Conservation (phyloP, 2,797 vertebrate genomes). For the Momotus momota region DNA sequence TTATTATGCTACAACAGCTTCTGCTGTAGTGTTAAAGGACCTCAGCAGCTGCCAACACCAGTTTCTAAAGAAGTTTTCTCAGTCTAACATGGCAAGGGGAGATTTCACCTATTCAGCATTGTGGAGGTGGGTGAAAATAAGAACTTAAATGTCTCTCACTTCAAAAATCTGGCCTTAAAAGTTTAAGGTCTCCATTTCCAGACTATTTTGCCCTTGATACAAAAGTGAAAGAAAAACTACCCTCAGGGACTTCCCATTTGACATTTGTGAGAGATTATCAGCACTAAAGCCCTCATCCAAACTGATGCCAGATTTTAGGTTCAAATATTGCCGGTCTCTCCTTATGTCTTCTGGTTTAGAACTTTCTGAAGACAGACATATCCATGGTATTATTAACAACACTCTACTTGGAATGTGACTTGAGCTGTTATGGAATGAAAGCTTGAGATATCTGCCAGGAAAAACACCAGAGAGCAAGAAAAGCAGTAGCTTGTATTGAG, state of each 20-base stretch:
- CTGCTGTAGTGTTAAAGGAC: neutral
- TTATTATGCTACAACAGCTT: neutral
- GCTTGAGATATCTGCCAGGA: neutral
- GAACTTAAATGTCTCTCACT: neutral
- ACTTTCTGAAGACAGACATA: neutral
- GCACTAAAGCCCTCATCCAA: neutral
- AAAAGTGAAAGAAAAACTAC: neutral
- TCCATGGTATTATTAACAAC: neutral
- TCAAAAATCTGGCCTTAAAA: neutral
- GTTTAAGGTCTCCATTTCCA: neutral
- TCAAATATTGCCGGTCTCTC: neutral
- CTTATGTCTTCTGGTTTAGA: neutral
- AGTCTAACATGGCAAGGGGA: neutral
- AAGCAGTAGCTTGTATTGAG: neutral
- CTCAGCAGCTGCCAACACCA: neutral
- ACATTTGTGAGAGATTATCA: neutral
- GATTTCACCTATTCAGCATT: neutral
- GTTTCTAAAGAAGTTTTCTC: neutral
- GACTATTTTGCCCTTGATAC: neutral
- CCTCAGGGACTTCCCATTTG: neutral
- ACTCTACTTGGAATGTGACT: neutral
- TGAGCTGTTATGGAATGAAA: neutral
- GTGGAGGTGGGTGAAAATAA: neutral
- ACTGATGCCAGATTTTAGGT: neutral
- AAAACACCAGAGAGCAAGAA: neutral